phyloP scores from a whole-genome alignment of 2,797 vertebrate genomes.

The Acanthiza pusilla region DNA sequence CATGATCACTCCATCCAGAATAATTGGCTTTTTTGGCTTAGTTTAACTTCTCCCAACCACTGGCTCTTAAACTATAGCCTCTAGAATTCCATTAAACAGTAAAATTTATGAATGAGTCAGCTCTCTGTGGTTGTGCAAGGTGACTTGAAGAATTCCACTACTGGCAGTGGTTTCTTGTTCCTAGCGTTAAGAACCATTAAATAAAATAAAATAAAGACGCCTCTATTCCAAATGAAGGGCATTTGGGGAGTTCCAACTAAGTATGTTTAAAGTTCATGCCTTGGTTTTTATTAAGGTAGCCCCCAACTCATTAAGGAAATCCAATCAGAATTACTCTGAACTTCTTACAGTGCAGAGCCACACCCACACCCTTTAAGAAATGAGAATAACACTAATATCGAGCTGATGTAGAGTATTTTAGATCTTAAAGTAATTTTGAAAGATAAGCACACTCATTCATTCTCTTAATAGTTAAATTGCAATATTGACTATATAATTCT shows the following conservation, averaged over 20 bases:
- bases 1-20: not conserved
- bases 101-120: slow-evolving; percentile 35
- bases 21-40: not conserved
- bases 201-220: slow-evolving; percentile 17
- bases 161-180: not conserved
- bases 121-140: not conserved
- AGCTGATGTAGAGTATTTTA: not conserved
- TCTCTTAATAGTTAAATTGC: not conserved
- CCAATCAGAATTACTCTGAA: not conserved
- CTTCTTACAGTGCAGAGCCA: not conserved
- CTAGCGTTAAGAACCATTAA: not conserved
- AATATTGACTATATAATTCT: not conserved
- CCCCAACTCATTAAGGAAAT: not conserved
- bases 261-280: not conserved
- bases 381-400: not conserved
- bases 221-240: slow-evolving; percentile 16
- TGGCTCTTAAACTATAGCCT: not conserved
- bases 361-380: not conserved
- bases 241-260: not conserved
- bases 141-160: slow-evolving; percentile 9
- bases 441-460: not conserved
- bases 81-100: slow-evolving; percentile 8
- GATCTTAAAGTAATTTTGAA: not conserved
- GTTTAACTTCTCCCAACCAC: slow-evolving; percentile 17
- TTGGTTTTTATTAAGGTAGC: not conserved